phyloP scores from a whole-genome alignment of 2,888 invertebrate genomes.

The Cabera pusaria region DNA sequence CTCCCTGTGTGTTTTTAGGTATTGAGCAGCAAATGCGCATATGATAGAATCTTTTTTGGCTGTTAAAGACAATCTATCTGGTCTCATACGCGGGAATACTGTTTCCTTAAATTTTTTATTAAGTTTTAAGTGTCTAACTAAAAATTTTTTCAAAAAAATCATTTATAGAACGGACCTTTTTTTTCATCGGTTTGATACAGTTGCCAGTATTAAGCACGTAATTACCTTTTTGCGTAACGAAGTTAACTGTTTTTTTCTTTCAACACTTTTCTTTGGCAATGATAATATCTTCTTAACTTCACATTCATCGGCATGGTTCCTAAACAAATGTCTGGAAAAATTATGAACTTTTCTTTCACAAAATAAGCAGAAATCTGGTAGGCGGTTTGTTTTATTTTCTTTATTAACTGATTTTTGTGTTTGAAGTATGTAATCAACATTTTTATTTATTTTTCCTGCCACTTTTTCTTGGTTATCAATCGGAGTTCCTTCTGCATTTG shows the following conservation, averaged over 20 bases:
- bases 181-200: slow-evolving; percentile 10
- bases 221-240: slow-evolving; percentile 13
- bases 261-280: slow-evolving; percentile 8
- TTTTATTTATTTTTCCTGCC: too few relatives aligned
- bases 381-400: background rate
- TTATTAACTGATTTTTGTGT: too few relatives aligned
- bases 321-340: slow-evolving; percentile 8
- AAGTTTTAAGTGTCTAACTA: slow-evolving; percentile 13
- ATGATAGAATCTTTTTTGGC: slow-evolving; percentile 26
- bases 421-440: too few relatives aligned
- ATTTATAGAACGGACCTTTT: background rate
- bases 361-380: slow-evolving; percentile 8
- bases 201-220: slow-evolving; percentile 5
- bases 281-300: slow-evolving; percentile 9
- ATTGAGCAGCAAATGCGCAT: slow-evolving; percentile 23
- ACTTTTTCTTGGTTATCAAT: too few relatives aligned
- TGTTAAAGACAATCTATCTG: slow-evolving; percentile 21
- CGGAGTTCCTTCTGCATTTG: too few relatives aligned
- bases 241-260: slow-evolving; percentile 4
- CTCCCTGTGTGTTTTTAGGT: slow-evolving; percentile 24
- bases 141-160: too few relatives aligned
- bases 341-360: slow-evolving; percentile 7
- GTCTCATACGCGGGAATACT: slow-evolving; percentile 15
- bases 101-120: slow-evolving; percentile 7
- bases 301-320: slow-evolving; percentile 7